These are phyloP conservation scores for Xerus inauris DNA, from an alignment of 2,113 vertebrate species.

Conservation along the genomic window DNA sequence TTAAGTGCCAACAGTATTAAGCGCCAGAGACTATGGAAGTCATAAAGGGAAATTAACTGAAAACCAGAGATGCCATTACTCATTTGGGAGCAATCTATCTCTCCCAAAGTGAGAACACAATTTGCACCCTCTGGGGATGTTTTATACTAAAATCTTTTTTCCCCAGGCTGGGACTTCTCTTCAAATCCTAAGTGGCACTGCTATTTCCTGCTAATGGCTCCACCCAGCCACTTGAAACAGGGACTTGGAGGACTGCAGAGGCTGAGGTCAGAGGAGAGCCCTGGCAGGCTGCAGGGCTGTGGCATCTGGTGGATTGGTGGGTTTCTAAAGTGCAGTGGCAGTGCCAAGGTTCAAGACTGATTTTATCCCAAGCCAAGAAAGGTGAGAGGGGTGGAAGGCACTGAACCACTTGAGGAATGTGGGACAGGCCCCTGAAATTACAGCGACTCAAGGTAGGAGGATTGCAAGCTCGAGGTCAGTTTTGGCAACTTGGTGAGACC, in stretches of 20 bases:
- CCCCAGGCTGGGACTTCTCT: slow-evolving; percentile 44
- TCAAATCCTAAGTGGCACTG: slow-evolving; percentile 42
- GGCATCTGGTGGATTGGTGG: not conserved
- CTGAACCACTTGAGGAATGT: not conserved
- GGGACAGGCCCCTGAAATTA: too few species aligned
- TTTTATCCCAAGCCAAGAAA: not conserved
- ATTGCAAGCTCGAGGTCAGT: too few species aligned
- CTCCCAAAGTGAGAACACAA: slow-evolving; percentile 69
- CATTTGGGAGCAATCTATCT: slow-evolving; percentile 66
- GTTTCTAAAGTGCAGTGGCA: not conserved
- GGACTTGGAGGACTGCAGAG: slow-evolving; percentile 38
- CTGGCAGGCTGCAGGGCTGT: not conserved
- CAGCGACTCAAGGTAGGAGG: too few species aligned
- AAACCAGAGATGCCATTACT: slow-evolving; percentile 74
- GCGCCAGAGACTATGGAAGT: slow-evolving; percentile 53
- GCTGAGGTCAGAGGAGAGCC: slow-evolving; percentile 48
- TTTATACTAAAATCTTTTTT: slow-evolving; percentile 70
- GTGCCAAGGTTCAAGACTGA: not conserved
- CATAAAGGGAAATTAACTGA: slow-evolving; percentile 77
- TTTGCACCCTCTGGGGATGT: slow-evolving; percentile 61
- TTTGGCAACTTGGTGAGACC: too few species aligned
- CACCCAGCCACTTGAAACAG: not conserved
- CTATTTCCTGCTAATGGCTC: slow-evolving; percentile 65
- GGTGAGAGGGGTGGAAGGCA: too few species aligned
- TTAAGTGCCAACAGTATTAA: slow-evolving; percentile 64